phyloP scores from a whole-genome alignment of 1,140 invertebrate genomes.

The Euura lappo region DNA sequence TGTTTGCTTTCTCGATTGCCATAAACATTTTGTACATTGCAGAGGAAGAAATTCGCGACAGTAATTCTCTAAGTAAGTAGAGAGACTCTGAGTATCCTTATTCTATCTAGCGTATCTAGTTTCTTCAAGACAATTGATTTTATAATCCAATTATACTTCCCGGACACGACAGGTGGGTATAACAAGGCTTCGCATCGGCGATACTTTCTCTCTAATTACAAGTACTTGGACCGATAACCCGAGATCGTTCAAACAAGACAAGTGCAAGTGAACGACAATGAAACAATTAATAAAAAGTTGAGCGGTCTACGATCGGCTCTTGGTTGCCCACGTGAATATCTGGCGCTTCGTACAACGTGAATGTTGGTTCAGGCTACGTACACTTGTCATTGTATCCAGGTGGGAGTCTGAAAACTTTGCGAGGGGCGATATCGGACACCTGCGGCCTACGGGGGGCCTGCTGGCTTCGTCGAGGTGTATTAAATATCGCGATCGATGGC shows the following conservation, averaged over 20 bases:
- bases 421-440: slow-evolving; percentile 4
- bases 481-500: too few relatives aligned
- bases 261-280: too few relatives aligned
- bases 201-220: neutral
- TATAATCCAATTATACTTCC: neutral
- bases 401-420: neutral
- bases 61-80: neutral
- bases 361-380: neutral
- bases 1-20: neutral
- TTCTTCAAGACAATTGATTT: neutral
- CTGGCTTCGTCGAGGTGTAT: too few relatives aligned
- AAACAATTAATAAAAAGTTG: neutral
- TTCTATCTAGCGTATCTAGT: neutral
- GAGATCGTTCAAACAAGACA: too few relatives aligned
- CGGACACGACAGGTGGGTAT: neutral
- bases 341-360: too few relatives aligned
- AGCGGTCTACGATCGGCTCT: neutral
- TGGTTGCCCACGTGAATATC: too few relatives aligned
- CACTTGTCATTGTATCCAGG: slow-evolving; percentile 4
- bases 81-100: too few relatives aligned
- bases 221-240: neutral
- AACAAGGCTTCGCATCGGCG: neutral
- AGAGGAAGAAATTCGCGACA: neutral
- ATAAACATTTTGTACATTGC: too few relatives aligned
- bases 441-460: neutral